phyloP scores from a whole-genome alignment of 1,140 invertebrate species.

The Patella vulgata region DNA sequence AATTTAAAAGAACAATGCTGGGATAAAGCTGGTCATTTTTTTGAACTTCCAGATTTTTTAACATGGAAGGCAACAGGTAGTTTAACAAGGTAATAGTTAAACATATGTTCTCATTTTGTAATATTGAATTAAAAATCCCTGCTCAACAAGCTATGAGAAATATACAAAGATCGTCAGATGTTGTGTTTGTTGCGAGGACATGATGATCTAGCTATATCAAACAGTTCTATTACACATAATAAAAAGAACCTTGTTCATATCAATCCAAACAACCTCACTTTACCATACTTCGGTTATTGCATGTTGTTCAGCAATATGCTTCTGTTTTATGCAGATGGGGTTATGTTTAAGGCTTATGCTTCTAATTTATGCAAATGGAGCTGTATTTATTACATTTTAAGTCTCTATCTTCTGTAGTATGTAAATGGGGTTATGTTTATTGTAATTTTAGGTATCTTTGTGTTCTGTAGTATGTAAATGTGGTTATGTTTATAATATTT shows the following conservation, averaged over 20 bases:
- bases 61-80: constrained; percentile 90
- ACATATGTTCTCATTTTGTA: constrained; percentile 1
- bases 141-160: too few species aligned
- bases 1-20: constrained; percentile 75
- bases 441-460: neutral
- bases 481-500: neutral
- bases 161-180: too few species aligned
- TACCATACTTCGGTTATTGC: too few species aligned
- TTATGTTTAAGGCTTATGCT: constrained; percentile 1
- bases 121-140: too few species aligned
- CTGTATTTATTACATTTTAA: neutral
- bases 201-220: too few species aligned
- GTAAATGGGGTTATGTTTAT: neutral
- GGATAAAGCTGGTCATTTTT: constrained; percentile 78
- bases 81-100: constrained; percentile 72
- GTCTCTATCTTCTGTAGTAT: constrained; percentile 20
- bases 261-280: too few species aligned
- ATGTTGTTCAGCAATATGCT: too few species aligned
- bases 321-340: constrained; percentile 16
- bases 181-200: too few species aligned
- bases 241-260: too few species aligned
- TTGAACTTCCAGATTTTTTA: constrained; percentile 94
- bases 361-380: constrained; percentile 15
- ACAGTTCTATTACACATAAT: too few species aligned
- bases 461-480: constrained; percentile 25